Evolutionary conservation across 2,113 vertebrate species (phyloP), one percentile per base, ranked within the genome.

Genomic region (Zosterops japonicus): DNA sequence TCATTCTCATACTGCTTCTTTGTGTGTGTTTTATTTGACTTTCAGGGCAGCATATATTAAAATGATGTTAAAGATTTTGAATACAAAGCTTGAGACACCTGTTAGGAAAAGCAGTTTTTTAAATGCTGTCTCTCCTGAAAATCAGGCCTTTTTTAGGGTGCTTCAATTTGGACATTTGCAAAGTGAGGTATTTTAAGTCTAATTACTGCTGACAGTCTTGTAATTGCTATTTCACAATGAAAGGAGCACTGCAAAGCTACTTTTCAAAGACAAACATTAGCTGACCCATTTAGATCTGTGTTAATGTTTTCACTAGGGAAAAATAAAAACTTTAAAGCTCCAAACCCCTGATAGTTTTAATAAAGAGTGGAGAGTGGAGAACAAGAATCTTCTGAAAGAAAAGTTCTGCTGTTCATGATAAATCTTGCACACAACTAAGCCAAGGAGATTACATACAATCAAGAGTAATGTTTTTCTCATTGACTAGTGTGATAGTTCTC

Each of bases 1-100:
- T 88, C 22, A 25, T 83, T 96, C 47, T 90, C 75, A 78, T 75
- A 47, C 22, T 69, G 14, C 70, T 83, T 71, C 81, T 74, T 82
- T 81, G 50, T 76, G 22, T 89, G 64, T 94, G 44, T 57, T 95
- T 95, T 83, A 74, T 96, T 94, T 90, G 60, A 74, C 22, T 9
- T 64, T 78, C 65, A 84, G 36, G 50, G 27, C 28, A 92, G 80
- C 25, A 41, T 47, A 13, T 19, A 21, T 85, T 70, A 59, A 83
- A 94, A 61, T 65, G 46, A 29, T 52, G 22, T 13, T 94, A 47
- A 35, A 28, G 8, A 23, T 90, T 67, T 83, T 63, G 33, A 70
- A 12, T 76, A n/a, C 15, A 52, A 63, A 87, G 14, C 35, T 90
- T 59, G 29, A 72, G 50, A 50, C 12, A 13, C 6, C 13, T 61